Evolutionary conservation across 1,140 invertebrate genomes (phyloP).

Genomic region (Manduca sexta): DNA sequence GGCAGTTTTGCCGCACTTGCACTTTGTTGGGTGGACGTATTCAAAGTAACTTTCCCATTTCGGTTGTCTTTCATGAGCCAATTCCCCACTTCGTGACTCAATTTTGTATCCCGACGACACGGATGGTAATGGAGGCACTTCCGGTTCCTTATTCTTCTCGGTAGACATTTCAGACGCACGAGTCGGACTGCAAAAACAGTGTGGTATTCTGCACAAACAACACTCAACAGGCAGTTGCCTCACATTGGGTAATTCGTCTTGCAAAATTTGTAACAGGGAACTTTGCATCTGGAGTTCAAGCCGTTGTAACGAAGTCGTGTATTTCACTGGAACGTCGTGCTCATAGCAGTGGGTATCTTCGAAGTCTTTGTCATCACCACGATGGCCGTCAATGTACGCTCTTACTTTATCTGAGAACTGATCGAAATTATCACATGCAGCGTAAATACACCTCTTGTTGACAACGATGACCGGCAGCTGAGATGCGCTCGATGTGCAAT

Average conservation of each 20-base stretch:
- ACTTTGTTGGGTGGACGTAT: constrained; percentile 36
- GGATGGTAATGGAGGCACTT: neutral
- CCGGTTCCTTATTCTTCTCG: neutral
- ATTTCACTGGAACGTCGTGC: constrained; percentile 39
- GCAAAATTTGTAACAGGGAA: constrained; percentile 52
- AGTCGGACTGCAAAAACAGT: constrained; percentile 39
- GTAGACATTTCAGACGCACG: constrained; percentile 14
- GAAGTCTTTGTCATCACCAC: constrained; percentile 35
- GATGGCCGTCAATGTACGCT: constrained; percentile 28
- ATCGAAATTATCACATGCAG: constrained; percentile 50
- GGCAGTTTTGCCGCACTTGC: constrained; percentile 36
- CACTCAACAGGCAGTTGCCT: constrained; percentile 28
- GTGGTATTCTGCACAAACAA: constrained; percentile 32
- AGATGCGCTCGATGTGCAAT: constrained; percentile 41
- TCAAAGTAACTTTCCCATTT: constrained; percentile 52
- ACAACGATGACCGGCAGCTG: constrained; percentile 50
- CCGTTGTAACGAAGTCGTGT: constrained; percentile 27
- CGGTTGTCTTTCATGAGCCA: constrained; percentile 40
- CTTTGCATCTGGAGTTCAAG: constrained; percentile 43
- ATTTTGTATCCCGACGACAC: constrained; percentile 25
- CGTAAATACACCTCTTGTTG: constrained; percentile 52
- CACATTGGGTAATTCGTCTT: constrained; percentile 43
- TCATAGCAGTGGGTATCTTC: constrained; percentile 43
- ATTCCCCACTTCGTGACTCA: constrained; percentile 22
- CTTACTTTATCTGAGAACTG: constrained; percentile 43